phyloP scores from a whole-genome alignment of 2,113 vertebrate species.

The Albula goreensis region DNA sequence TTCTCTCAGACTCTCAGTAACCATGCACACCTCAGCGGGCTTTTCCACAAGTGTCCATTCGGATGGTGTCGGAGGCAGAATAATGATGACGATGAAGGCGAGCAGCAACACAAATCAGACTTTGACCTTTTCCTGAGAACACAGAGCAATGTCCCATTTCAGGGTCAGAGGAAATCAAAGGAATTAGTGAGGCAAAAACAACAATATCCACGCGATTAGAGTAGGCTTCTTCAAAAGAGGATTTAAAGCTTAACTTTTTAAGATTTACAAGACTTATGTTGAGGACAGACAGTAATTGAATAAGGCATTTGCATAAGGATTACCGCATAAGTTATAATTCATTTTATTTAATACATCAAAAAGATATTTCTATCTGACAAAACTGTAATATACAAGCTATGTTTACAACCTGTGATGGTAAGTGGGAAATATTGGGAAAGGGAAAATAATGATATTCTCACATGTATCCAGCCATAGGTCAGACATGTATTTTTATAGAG shows the following conservation, averaged over 20 bases:
- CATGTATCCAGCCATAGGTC: background rate
- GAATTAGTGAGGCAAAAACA: slow-evolving; percentile 68
- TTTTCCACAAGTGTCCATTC: slow-evolving; percentile 8
- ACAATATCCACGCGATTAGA: slow-evolving; percentile 73
- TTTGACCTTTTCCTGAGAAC: slow-evolving; percentile 48
- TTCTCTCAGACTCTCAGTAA: background rate
- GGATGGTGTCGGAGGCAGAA: slow-evolving; percentile 12
- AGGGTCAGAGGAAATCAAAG: slow-evolving; percentile 62
- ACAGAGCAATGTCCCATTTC: slow-evolving; percentile 31
- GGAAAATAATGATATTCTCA: background rate
- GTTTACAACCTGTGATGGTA: background rate
- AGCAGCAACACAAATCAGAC: slow-evolving; percentile 45
- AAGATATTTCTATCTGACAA: slow-evolving; percentile 44
- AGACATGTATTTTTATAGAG: background rate
- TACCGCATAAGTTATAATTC: slow-evolving; percentile 59
- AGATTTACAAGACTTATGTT: slow-evolving; percentile 76
- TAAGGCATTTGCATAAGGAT: slow-evolving; percentile 73
- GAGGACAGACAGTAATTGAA: slow-evolving; percentile 72
- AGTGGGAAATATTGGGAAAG: background rate
- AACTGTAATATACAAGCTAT: background rate
- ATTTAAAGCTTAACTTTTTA: slow-evolving; percentile 80
- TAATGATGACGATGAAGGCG: slow-evolving; percentile 38
- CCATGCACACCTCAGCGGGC: background rate
- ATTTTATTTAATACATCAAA: slow-evolving; percentile 59
- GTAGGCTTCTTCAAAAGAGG: slow-evolving; percentile 71